phyloP scores from a whole-genome alignment of 2,113 vertebrate species.

The Xenopus tropicalis region DNA sequence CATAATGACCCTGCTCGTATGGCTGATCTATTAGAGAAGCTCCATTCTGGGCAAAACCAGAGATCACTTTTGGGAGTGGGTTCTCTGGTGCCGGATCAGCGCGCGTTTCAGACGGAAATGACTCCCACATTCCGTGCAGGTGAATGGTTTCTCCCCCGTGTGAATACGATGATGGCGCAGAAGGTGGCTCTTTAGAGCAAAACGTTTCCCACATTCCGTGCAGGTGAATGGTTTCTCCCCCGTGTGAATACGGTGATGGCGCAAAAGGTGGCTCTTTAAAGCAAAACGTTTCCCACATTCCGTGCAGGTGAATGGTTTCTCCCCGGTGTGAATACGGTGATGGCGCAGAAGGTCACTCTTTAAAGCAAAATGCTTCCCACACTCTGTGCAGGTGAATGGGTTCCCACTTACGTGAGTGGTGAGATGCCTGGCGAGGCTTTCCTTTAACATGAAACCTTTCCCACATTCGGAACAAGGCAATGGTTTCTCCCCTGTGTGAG shows the following conservation, averaged over 20 bases:
- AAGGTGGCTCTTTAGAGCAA: slow-evolving; percentile 53
- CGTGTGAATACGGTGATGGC: slow-evolving; percentile 50
- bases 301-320: slow-evolving; percentile 53
- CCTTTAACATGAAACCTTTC: slow-evolving; percentile 51
- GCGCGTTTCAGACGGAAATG: slow-evolving; percentile 62
- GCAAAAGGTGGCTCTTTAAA: slow-evolving; percentile 53
- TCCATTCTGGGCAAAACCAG: no score
- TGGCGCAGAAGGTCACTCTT: slow-evolving; percentile 54
- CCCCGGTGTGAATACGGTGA: slow-evolving; percentile 8
- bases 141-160: slow-evolving; percentile 49
- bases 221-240: slow-evolving; percentile 54
- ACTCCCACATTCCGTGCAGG: slow-evolving; percentile 60
- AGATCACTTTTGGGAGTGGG: slow-evolving; percentile 53
- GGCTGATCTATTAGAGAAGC: no score
- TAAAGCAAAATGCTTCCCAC: slow-evolving; percentile 52
- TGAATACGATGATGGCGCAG: slow-evolving; percentile 51
- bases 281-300: slow-evolving; percentile 55
- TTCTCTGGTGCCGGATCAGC: slow-evolving; percentile 56
- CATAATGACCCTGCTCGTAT: no score
- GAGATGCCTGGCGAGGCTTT: slow-evolving; percentile 48
- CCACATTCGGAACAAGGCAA: slow-evolving; percentile 37
- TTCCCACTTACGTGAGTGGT: slow-evolving; percentile 56
- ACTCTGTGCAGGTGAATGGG: slow-evolving; percentile 49
- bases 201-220: slow-evolving; percentile 52
- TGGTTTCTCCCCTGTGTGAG: slow-evolving; percentile 9